Evolutionary conservation across 2,797 vertebrate genomes (phyloP), one percentile per base, ranked within the genome.

Genomic region (Phalloptychus januarius): DNA sequence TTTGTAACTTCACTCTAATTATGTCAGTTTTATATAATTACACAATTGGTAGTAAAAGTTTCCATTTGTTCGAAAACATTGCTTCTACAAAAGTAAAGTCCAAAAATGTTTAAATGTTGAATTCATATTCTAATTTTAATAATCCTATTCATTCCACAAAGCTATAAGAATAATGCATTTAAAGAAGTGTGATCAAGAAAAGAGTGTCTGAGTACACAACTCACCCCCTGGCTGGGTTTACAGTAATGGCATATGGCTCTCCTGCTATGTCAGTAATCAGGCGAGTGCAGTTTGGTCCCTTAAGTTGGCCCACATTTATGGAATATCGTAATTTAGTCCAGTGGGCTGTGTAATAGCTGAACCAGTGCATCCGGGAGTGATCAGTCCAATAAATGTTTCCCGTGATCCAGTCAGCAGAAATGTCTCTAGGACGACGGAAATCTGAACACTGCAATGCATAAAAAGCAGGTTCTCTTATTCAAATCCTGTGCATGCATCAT

Each of bases 311-410:
- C 73, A 99, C 98, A 0, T 99, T 99, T 93, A 99, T 96, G 79
- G 98, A 99, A 80, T 99, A 99, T 88, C 98, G 97, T 91, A 99
- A 94, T 83, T 98, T 98, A 63, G 98, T 99, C 98, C 98, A 99
- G 83, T 99, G 98, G 54, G 98, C 97, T 54, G 98, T 99, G 84
- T 99, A 99, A 93, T 99, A 99, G 93, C 97, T 99, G 93, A 99
- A 99, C 98, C 98, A 99, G 80, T 99, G 98, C 98, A 99, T 99
- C 87, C 98, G 95, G 54, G 98, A 99, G 87, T 99, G 98, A 91
- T 99, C 98, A 1, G 98, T 99, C 98, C 98, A 99, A 82, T 99
- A 99, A 94, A 99, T 92, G 87, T 99, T 99, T 82, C 98, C 98
- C 82, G 98, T 96, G 88, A 99, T 96, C 98, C 98, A 99, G 93